phyloP scores from a whole-genome alignment of 1,140 invertebrate genomes.

The Zaprionus inermis region DNA sequence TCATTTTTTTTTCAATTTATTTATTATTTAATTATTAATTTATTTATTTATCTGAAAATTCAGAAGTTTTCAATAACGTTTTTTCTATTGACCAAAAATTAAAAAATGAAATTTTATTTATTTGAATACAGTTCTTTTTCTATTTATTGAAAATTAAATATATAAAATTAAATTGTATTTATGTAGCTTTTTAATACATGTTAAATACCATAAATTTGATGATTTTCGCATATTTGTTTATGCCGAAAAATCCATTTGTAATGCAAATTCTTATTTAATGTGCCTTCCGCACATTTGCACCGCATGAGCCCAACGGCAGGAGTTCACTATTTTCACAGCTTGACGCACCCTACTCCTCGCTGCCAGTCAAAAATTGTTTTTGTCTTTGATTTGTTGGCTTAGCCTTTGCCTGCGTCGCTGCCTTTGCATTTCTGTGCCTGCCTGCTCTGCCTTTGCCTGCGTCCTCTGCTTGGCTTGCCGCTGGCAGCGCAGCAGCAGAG shows the following conservation, averaged over 20 bases:
- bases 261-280: constrained; percentile 19
- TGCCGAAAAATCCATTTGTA: constrained; percentile 19
- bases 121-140: too few species aligned
- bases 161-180: neutral
- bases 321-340: constrained; percentile 20
- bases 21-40: neutral
- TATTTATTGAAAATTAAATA: neutral
- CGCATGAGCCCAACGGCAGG: constrained; percentile 3
- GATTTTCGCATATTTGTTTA: neutral
- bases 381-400: constrained; percentile 35
- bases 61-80: too few species aligned
- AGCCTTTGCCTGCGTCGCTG: constrained; percentile 12
- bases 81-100: too few species aligned
- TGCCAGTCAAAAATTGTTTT: constrained; percentile 33
- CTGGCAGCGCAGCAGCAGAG: constrained; percentile 11
- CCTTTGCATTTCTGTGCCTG: neutral
- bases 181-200: neutral
- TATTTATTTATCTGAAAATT: too few species aligned
- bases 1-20: too few species aligned
- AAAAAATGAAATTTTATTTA: too few species aligned
- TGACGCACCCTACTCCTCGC: neutral
- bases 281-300: constrained; percentile 18
- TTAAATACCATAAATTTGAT: neutral
- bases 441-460: neutral
- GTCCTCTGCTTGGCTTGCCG: neutral